Conservation (phyloP, 2,113 vertebrate species). For the Lanius ludovicianus region DNA sequence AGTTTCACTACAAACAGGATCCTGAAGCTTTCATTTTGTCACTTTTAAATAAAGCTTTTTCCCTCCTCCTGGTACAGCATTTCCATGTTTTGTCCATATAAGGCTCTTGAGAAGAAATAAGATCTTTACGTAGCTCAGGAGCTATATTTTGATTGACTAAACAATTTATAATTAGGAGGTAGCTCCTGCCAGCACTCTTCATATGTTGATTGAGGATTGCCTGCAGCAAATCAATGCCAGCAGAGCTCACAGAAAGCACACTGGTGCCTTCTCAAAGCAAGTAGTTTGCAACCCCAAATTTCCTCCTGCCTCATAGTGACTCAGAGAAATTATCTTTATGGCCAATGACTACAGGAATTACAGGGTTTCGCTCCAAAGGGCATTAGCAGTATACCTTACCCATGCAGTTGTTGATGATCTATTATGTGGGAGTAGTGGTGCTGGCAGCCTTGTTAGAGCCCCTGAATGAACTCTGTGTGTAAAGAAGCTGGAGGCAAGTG, state of each 20-base stretch:
- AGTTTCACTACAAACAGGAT: slow-evolving; percentile 41
- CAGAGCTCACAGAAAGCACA: not conserved
- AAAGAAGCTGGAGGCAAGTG: not conserved
- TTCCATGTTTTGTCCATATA: slow-evolving; percentile 16
- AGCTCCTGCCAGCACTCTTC: not conserved
- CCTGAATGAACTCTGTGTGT: not conserved
- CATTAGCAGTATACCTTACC: not conserved
- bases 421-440: not conserved
- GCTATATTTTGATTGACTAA: slow-evolving; percentile 44
- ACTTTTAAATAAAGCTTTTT: slow-evolving; percentile 11
- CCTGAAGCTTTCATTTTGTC: slow-evolving; percentile 20
- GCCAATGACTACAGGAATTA: not conserved
- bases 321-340: not conserved
- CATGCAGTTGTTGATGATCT: not conserved
- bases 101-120: slow-evolving; percentile 14
- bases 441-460: not conserved
- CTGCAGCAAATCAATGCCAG: not conserved
- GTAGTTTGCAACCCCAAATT: not conserved
- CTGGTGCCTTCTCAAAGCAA: not conserved
- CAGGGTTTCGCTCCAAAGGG: not conserved
- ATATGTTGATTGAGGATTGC: not conserved
- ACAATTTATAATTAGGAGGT: slow-evolving; percentile 38
- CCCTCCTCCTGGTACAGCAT: not conserved
- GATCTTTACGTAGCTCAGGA: not conserved
- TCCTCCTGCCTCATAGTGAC: not conserved